These are phyloP conservation scores for Cephus runcator DNA, from an alignment of 2,888 invertebrate species.

Conservation along the genomic window DNA sequence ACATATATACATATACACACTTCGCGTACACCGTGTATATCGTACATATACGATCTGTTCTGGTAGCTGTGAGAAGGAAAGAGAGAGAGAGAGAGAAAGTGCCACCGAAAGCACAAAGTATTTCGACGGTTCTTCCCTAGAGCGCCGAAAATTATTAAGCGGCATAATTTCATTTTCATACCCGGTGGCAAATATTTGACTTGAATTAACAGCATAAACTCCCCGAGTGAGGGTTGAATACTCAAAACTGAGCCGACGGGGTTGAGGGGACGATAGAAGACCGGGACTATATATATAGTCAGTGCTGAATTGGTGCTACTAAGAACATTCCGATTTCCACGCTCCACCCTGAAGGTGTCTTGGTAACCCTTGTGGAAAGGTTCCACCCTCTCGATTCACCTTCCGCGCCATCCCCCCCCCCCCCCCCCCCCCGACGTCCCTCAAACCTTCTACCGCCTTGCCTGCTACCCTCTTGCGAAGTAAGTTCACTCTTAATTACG, in stretches of 20 bases:
- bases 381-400: not conserved
- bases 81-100: not conserved
- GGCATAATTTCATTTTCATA: not conserved
- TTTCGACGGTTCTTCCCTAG: not conserved
- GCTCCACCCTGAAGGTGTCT: not conserved
- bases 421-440: not conserved
- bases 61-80: not conserved
- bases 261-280: not conserved
- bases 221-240: not conserved
- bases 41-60: slow-evolving; percentile 21
- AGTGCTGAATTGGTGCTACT: not conserved
- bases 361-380: not conserved
- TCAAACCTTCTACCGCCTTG: not conserved
- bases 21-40: slow-evolving; percentile 24
- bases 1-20: slow-evolving; percentile 21
- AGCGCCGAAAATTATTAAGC: not conserved
- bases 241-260: not conserved
- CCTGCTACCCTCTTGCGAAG: not conserved
- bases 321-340: not conserved
- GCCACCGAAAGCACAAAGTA: not conserved
- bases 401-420: not conserved
- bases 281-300: not conserved
- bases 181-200: not conserved
- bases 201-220: not conserved
- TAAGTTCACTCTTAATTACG: not conserved